Conservation (phyloP, 2,888 invertebrate species). For the Melinopterus prodromus region DNA sequence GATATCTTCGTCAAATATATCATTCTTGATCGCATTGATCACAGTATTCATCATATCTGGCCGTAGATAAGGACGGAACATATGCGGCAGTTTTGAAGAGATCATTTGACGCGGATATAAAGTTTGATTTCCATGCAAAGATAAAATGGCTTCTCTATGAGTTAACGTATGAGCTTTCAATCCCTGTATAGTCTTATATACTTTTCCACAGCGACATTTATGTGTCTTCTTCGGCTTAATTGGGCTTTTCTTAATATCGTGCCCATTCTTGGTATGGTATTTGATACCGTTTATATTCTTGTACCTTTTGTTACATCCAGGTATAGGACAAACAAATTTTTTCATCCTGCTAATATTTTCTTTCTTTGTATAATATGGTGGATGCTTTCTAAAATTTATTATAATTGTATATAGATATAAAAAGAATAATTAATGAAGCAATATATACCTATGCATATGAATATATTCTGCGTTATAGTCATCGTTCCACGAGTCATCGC, state of each 20-base stretch:
- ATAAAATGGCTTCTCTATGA: conserved; percentile 43
- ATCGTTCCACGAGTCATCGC: conserved; percentile 84
- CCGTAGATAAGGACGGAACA: background rate
- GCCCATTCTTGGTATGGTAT: conserved; percentile 87
- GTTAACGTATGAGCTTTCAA: conserved; percentile 74
- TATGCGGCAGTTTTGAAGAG: background rate
- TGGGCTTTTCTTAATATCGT: conserved; percentile 64
- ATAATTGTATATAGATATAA: too few species aligned
- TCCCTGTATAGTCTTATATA: conserved; percentile 83
- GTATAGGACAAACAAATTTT: conserved; percentile 85
- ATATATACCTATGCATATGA: conserved; percentile 61
- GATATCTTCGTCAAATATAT: conserved; percentile 27
- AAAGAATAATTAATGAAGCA: background rate
- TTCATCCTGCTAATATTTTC: conserved; percentile 57
- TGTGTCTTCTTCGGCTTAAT: conserved; percentile 67
- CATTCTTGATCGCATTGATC: conserved; percentile 20
- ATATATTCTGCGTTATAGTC: conserved; percentile 82
- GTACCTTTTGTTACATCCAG: conserved; percentile 87
- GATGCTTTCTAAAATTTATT: conserved; percentile 37
- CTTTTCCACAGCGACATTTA: conserved; percentile 87
- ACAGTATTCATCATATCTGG: conserved; percentile 11
- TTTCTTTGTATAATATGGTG: conserved; percentile 1
- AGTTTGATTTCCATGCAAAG: conserved; percentile 6
- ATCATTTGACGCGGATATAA: conserved; percentile 19
- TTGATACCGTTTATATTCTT: conserved; percentile 90